Evolutionary conservation across 1,140 invertebrate genomes (phyloP).

Genomic region (Oscheius sp.): DNA sequence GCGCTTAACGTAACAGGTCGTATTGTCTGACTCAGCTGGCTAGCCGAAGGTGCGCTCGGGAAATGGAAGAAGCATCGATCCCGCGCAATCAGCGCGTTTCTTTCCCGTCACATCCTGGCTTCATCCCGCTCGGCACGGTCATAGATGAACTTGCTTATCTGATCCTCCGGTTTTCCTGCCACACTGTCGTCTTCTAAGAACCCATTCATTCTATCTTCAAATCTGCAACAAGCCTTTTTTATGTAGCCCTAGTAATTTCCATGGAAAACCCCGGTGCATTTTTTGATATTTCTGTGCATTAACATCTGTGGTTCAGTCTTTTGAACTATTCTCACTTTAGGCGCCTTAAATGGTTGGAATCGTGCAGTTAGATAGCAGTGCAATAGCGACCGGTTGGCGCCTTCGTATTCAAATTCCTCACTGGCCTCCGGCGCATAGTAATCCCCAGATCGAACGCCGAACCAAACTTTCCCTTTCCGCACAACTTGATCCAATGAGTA

Average conservation of each 20-base stretch:
- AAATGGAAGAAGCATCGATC: background rate
- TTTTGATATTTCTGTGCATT: no score
- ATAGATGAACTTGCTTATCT: conserved; percentile 1
- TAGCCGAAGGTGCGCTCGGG: conserved; percentile 1
- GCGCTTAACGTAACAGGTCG: background rate
- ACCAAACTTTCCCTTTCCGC: no score
- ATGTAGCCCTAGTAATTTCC: background rate
- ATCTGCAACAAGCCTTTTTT: background rate
- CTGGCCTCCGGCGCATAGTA: background rate
- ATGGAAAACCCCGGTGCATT: background rate
- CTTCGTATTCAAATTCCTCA: conserved; percentile 14
- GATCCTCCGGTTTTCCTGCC: background rate
- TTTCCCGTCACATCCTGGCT: background rate
- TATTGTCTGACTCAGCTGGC: conserved; percentile 6
- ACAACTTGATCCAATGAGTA: no score
- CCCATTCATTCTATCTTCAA: background rate
- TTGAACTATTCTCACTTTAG: no score
- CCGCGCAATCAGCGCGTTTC: background rate
- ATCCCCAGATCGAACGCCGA: background rate
- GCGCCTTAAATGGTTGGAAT: background rate
- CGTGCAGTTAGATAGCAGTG: conserved; percentile 1
- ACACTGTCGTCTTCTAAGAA: no score
- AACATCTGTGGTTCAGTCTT: no score
- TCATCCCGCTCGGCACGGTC: background rate
- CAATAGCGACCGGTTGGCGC: conserved; percentile 4